Evolutionary conservation across 1,140 invertebrate genomes (phyloP), one percentile per base, ranked within the genome.

Genomic region (Nebria ingens): DNA sequence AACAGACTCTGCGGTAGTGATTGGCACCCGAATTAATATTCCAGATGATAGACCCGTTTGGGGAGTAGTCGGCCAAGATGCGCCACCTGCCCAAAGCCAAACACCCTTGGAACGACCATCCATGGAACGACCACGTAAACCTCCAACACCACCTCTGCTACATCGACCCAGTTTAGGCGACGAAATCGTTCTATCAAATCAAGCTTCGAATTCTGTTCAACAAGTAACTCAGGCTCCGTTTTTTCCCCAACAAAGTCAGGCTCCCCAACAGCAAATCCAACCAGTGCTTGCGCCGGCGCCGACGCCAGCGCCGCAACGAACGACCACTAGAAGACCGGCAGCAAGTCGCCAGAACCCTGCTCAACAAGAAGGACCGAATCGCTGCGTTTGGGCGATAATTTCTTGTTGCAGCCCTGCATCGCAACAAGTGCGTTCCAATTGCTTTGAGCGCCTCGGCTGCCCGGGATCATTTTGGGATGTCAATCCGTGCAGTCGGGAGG

Each of bases 401-500:
- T 76, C 79, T 19, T 87, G 85, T 62, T 87, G 84, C 59, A 72
- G 75, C 20, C 63, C 65, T 6, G 68, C 59, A 2, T 71, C 62
- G 45, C 58, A 45, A 54, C 59, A 59, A 56, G 69, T 73, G 40
- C 71, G 67, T 56, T 76, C 77, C 56, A 69, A 69, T 3, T 87
- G 85, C 64, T 87, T 87, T 65, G 80, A 83, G 61, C 65, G 74
- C 1, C 69, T 80, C 55, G 79, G 79, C 2, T 87, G 85, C 65
- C 73, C 76, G 1, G 80, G 78, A 2, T 71, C 80, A 13, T 80
- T 79, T 60, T 82, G 81, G 76, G 79, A 77, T 58, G 63, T 71
- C 0, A 79, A 78, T 61, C 82, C 82, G 0, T 87, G 84, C 62
- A 73, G 76, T 9, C 62, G 68, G 25, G 63, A 75, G 2, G 68